Base-by-base conservation (phyloP, 2,797 vertebrate species). In the Scolopax rusticola region DNA sequence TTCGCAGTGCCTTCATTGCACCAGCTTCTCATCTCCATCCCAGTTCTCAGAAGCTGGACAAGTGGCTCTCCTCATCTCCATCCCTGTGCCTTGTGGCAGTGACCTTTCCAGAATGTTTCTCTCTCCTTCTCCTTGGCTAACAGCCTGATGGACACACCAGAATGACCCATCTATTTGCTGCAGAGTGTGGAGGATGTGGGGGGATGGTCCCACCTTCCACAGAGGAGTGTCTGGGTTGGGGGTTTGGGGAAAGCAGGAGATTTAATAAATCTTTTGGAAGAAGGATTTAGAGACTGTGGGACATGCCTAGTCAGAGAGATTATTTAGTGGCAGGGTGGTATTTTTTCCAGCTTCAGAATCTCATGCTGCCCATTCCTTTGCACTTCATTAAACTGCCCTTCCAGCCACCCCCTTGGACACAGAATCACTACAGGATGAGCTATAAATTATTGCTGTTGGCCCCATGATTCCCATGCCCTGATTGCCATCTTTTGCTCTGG, bases 121-220 rank as follows among this genome's bases (percentile, higher is more conserved):
- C 4, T 24, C 25, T 33, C 14, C 38, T 69, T 5, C 41, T 45
- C 3, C 32, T 40, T 64, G 70, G 28, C n/a, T 67, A 71, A 30
- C 2, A 11, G n/a, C 3, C 3, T 36, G 43, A 8, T 1, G 5
- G 32, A 50, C 19, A 45, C 18, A 17, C 2, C 1, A 32, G 21
- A 30, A 24, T 40, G 50, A 19, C 11, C 43, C 24, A 48, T 15
- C 45, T n/a, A 6, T 53, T 81, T 45, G 14, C 28, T 43, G 33
- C 27, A 38, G 65, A 17, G 23, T 47, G 28, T 4, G 9, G 47
- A 79, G 47, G 36, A 67, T 2, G 7, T 0, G 0, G 8, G 2
- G 6, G 19, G 25, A 10, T 24, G 53, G 30, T 79, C 18, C 8
- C 40, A 60, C 33, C 33, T 73, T 63, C 51, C 36, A 53, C 27